These are phyloP conservation scores for Ramphastos sulfuratus DNA, from an alignment of 2,113 vertebrate species.

Conservation along the genomic window DNA sequence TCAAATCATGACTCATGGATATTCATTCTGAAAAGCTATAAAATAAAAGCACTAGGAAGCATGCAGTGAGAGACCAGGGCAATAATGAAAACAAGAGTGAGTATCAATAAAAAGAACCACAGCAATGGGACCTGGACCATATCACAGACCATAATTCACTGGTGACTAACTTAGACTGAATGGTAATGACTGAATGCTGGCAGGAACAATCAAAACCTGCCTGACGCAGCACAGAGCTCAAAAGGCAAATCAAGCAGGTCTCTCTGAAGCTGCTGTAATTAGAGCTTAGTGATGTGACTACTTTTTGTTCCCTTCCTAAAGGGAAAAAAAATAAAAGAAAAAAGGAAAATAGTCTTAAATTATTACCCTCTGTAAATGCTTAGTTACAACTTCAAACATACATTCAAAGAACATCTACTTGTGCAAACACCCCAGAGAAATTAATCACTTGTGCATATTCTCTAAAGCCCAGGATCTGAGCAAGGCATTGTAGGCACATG, in stretches of 20 bases:
- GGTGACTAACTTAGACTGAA: constrained; percentile 50
- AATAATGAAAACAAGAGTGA: constrained; percentile 40
- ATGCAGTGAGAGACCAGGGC: constrained; percentile 12
- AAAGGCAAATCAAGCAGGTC: constrained; percentile 46
- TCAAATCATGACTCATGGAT: constrained; percentile 57
- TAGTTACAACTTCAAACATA: not conserved
- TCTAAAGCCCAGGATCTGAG: not conserved
- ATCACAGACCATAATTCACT: constrained; percentile 60
- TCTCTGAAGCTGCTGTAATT: constrained; percentile 46
- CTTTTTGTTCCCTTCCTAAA: constrained; percentile 10
- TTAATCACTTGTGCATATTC: fast-evolving
- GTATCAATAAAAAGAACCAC: constrained; percentile 53
- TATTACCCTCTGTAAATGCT: not conserved
- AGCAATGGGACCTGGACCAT: constrained; percentile 45
- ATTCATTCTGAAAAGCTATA: constrained; percentile 49
- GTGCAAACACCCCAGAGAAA: not conserved
- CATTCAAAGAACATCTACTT: not conserved
- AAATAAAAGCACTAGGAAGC: constrained; percentile 42
- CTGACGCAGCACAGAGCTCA: constrained; percentile 23
- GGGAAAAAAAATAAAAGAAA: not conserved
- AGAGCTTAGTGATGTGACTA: not conserved
- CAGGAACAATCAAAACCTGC: constrained; percentile 56
- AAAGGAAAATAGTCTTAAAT: not conserved
- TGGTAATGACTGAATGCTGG: constrained; percentile 37
- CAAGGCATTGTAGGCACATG: not conserved